Conservation (phyloP, 1,140 invertebrate species). For the Babylonia areolata region DNA sequence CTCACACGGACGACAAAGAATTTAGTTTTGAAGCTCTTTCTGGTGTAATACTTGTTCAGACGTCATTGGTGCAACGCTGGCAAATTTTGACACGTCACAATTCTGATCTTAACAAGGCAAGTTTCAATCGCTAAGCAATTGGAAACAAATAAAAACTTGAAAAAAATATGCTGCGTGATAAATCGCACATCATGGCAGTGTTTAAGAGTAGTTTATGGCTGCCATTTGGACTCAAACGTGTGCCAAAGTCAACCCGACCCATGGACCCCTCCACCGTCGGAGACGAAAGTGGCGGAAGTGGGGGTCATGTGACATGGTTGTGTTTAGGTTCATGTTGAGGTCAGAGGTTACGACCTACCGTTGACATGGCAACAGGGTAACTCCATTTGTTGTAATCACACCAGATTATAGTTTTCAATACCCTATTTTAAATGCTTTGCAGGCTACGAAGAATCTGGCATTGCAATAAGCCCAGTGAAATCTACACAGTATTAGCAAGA, state of each 20-base stretch:
- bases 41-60: background rate
- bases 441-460: too few relatives aligned
- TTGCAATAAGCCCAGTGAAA: too few relatives aligned
- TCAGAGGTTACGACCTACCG: background rate
- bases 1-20: background rate
- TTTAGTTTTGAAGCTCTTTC: background rate
- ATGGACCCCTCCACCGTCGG: background rate
- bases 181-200: background rate
- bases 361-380: background rate
- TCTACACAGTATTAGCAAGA: too few relatives aligned
- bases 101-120: background rate
- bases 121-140: background rate
- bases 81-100: slow-evolving; percentile 24
- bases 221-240: background rate
- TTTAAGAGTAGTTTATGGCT: background rate
- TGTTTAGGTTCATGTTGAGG: background rate
- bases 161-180: too few relatives aligned
- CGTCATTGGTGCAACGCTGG: background rate
- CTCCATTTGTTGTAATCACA: too few relatives aligned
- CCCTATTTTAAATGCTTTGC: too few relatives aligned
- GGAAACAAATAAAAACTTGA: background rate
- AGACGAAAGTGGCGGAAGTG: slow-evolving; percentile 36
- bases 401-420: too few relatives aligned
- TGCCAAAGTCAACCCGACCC: slow-evolving; percentile 1
- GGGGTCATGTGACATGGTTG: slow-evolving; percentile 23